Base-by-base conservation (phyloP, 2,113 vertebrate species). In the Glareola pratincola region DNA sequence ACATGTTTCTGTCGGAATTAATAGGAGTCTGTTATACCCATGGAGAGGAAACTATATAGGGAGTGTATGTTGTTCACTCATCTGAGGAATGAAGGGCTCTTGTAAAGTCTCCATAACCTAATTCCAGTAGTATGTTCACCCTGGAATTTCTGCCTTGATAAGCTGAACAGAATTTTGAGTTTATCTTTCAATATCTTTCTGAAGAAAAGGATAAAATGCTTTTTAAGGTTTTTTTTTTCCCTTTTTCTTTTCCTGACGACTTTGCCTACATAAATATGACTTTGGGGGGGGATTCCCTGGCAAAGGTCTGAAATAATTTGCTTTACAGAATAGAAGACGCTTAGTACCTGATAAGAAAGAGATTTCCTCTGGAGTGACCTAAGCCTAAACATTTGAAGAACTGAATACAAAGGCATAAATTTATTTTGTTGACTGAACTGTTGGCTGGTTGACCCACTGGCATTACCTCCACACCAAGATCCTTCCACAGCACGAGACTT, bases 301-400 rank as follows among this genome's bases (percentile, higher is more conserved):
- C 16, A 66, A 57, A 63, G 10, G 8, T 79, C 50, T 59, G 50
- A 59, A 94, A 88, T 78, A 71, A 47, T 90, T 90, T 5, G 4
- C 30, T 76, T 71, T 63, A 62, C 8, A 53, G 60, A 75, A 48
- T 88, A 23, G 54, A 75, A 95, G 17, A 54, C 17, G 15, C 23
- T 59, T 73, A 37, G 26, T 72, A 39, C 73, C 37, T 67, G 69
- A 71, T 93, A 69, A 87, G 47, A 92, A 59, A 81, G 53, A 81
- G 57, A 71, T 95, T 93, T 79, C 59, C 41, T 88, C 54, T 72
- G 63, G 64, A 68, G 53, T 73, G 48, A 76, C 48, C 50, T 90
- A 78, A 82, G 75, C 53, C 59, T 54, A 93, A 92, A 59, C 94
- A 91, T 95, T 91, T 93, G 73, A 95, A 89, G 39, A 94, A 59